phyloP scores from a whole-genome alignment of 2,888 invertebrate genomes.

The Alcis repandata region DNA sequence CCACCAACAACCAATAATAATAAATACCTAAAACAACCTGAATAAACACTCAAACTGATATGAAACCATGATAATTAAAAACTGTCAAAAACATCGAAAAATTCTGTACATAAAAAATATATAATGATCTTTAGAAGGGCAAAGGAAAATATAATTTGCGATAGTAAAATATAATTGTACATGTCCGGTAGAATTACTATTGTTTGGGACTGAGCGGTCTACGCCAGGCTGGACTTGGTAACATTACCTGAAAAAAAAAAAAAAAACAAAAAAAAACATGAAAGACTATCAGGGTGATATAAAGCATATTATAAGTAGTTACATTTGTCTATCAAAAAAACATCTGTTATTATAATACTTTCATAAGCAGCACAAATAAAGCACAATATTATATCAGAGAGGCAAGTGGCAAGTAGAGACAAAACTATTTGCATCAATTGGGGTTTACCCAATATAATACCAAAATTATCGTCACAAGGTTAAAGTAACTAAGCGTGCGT shows the following conservation, averaged over 20 bases:
- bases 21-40: conserved; percentile 52
- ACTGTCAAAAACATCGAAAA: conserved; percentile 53
- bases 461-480: too few relatives aligned
- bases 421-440: too few relatives aligned
- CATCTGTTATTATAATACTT: too few relatives aligned
- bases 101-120: conserved; percentile 64
- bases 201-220: conserved; percentile 56
- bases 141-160: conserved; percentile 40
- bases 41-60: conserved; percentile 44
- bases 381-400: too few relatives aligned
- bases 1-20: conserved; percentile 18
- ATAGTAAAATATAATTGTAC: conserved; percentile 65
- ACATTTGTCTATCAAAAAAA: too few relatives aligned
- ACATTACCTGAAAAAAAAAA: conserved; percentile 65
- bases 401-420: too few relatives aligned
- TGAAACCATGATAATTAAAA: conserved; percentile 44
- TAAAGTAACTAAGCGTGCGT: too few relatives aligned
- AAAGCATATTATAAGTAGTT: too few relatives aligned
- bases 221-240: conserved; percentile 63
- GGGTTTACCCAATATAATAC: too few relatives aligned
- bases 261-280: conserved; percentile 6
- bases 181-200: conserved; percentile 61
- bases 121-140: conserved; percentile 44
- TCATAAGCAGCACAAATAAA: too few relatives aligned
- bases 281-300: neutral